Percentiles rank a stretch among this genome's conserved stretches.
Evolutionary conservation across 1,140 invertebrate genomes (phyloP).

Genomic region (Ceratosolen fusciceps): DNA sequence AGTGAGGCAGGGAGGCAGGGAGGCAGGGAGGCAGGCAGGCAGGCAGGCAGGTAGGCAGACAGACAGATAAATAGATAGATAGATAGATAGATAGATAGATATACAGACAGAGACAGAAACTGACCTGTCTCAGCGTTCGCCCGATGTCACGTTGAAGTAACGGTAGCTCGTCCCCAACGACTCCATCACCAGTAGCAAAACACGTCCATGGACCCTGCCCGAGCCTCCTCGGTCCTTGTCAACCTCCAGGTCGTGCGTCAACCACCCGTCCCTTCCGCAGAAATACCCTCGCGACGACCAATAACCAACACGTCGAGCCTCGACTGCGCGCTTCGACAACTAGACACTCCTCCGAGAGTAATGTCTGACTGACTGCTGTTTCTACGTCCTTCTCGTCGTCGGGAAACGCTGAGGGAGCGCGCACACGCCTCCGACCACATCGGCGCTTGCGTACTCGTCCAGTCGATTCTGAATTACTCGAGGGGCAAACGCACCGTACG

Average conservation of each 20-base stretch:
- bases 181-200: neutral
- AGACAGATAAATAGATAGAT: no score
- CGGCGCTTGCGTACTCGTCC: neutral
- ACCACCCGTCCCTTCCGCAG: no score
- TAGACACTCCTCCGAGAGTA: conserved; percentile 24
- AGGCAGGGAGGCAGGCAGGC: no score
- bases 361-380: conserved; percentile 6
- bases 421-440: conserved; percentile 2
- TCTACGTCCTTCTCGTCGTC: neutral
- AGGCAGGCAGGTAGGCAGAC: no score
- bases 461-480: neutral
- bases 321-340: neutral
- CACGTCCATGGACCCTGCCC: no score
- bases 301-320: no score
- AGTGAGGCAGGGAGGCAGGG: no score
- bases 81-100: no score
- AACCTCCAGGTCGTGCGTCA: no score
- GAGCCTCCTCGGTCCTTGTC: neutral
- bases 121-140: conserved; percentile 4
- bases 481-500: neutral
- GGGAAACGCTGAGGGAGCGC: neutral
- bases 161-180: neutral
- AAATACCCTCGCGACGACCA: no score
- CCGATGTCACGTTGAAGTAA: neutral
- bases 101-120: neutral